These are phyloP conservation scores for Synergus laeviventris DNA, from an alignment of 2,888 invertebrate genomes.

Conservation along the genomic window DNA sequence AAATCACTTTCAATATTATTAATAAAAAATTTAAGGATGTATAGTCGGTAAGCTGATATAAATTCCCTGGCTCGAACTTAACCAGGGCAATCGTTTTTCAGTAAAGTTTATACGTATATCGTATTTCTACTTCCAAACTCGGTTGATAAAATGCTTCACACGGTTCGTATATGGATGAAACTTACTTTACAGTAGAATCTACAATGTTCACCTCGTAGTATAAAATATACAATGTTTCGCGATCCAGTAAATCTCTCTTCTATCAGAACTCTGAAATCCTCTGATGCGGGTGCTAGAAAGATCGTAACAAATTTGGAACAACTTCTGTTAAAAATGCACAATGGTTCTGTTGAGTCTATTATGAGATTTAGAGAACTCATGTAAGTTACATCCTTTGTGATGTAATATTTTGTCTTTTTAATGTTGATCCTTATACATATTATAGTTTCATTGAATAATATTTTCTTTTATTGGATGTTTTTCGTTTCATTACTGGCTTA, in stretches of 20 bases:
- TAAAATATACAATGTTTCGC: constrained; percentile 37
- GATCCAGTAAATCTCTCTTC: constrained; percentile 32
- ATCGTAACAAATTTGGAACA: constrained; percentile 18
- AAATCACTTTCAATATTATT: background rate
- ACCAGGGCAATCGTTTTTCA: constrained; percentile 28
- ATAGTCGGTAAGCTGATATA: constrained; percentile 11
- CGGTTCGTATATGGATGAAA: constrained; percentile 24
- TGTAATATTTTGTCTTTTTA: background rate
- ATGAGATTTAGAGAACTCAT: background rate
- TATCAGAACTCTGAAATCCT: constrained; percentile 34
- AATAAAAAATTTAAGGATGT: background rate
- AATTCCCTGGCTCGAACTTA: constrained; percentile 15
- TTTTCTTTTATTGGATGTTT: too few relatives aligned
- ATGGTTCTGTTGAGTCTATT: background rate
- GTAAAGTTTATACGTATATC: constrained; percentile 36
- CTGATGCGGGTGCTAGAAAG: background rate
- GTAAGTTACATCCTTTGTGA: background rate
- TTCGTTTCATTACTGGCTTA: too few relatives aligned
- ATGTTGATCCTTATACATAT: background rate
- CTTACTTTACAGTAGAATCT: constrained; percentile 31
- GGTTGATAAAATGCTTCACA: constrained; percentile 35
- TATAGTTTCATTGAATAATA: background rate
- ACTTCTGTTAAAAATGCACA: constrained; percentile 16
- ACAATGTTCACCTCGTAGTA: constrained; percentile 32
- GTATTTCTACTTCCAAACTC: constrained; percentile 34